Base-by-base conservation (phyloP, 2,113 vertebrate genomes). In the Phaethon lepturus region DNA sequence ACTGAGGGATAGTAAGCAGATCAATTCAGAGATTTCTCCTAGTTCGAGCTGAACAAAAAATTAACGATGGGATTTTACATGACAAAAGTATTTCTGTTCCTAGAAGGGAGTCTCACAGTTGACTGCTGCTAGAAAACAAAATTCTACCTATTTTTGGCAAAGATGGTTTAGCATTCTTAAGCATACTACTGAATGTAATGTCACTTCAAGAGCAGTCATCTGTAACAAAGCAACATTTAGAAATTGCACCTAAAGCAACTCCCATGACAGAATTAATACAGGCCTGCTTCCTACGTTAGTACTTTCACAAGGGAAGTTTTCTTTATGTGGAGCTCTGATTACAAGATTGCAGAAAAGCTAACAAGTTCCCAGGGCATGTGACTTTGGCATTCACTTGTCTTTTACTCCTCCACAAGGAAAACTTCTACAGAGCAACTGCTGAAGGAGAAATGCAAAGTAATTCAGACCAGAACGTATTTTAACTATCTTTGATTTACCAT, bases 371-470 rank as follows among this genome's bases (percentile, higher is more conserved):
- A 82, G 24, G 45, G 62, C 86, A 93, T 78, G 66, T 90, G 88
- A 96, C 53, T 82, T 62, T 11, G 40, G 56, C 91, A 93, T 80
- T 95, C 67, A 76, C 38, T 74, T 90, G 71, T 91, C 93, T 93
- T 91, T 88, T 79, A 92, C 69, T 40, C 62, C 91, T 93, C 93
- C 94, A 90, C 92, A 97, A 96, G 49, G 66, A 66, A 95, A 90
- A 92, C 24, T 55, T 75, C 56, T 71, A 80, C 42, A 42, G 38
- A 64, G 22, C 13, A 93, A 33, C 44, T 73, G 67, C 71, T 96
- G 96, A 89, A 94, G 93, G 94, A 96, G 85, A 97, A 97, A 92
- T 59, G 82, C 88, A 96, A 90, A 92, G 93, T 92, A 80, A 90
- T 86, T 93, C n/a, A 71, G 71, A 91, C 40, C 62, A 93, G 80